phyloP scores from a whole-genome alignment of 2,113 vertebrate genomes.

The Chunga burmeisteri region DNA sequence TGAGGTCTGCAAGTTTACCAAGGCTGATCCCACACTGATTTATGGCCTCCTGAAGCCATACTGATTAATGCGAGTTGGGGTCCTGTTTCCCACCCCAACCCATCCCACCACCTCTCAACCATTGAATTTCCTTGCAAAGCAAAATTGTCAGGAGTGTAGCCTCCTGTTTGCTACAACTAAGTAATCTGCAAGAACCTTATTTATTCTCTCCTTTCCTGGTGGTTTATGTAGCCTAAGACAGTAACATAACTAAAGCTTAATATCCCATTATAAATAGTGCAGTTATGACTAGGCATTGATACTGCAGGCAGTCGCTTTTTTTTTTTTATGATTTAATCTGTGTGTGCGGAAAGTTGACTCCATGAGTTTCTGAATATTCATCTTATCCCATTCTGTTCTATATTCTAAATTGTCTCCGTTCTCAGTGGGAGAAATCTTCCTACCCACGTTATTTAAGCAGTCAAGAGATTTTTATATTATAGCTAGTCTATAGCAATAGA shows the following conservation, averaged over 20 bases:
- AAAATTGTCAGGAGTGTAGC: not conserved
- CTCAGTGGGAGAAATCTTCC: not conserved
- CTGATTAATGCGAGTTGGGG: not conserved
- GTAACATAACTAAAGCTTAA: constrained; percentile 62
- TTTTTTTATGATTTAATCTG: constrained; percentile 16
- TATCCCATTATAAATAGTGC: constrained; percentile 50
- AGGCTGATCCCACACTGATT: not conserved
- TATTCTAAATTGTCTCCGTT: not conserved
- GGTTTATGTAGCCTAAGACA: constrained; percentile 55
- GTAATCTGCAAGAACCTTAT: constrained; percentile 15
- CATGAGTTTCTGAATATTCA: constrained; percentile 23
- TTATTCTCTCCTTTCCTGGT: constrained; percentile 37
- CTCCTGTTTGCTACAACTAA: constrained; percentile 19
- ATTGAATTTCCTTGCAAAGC: not conserved
- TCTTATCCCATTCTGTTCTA: not conserved
- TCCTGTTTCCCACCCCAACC: not conserved
- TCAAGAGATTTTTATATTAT: not conserved
- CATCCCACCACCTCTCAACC: not conserved
- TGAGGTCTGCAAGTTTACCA: not conserved
- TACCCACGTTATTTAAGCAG: not conserved
- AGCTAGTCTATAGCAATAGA: not conserved
- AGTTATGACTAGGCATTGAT: not conserved
- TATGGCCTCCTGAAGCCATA: not conserved
- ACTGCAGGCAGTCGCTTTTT: not conserved
- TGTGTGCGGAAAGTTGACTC: not conserved